Evolutionary conservation across 2,888 invertebrate species (phyloP).

Genomic region (Himalopsyche japonica): DNA sequence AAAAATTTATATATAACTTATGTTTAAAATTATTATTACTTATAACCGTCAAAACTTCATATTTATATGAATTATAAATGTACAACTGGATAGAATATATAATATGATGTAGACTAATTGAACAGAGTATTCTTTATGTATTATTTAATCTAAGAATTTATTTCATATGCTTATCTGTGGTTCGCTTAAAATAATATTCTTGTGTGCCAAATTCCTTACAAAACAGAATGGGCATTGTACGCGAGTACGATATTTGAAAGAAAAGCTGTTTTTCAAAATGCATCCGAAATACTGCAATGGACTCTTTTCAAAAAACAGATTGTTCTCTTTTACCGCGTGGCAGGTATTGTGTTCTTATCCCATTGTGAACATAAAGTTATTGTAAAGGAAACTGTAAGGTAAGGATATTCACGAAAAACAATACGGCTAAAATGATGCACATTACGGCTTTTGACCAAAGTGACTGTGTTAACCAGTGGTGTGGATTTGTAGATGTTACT

Average conservation of each 20-base stretch:
- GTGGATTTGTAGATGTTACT: neutral
- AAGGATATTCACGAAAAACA: conserved; percentile 34
- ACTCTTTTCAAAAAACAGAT: conserved; percentile 14
- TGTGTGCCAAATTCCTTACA: too few relatives aligned
- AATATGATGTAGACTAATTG: too few relatives aligned
- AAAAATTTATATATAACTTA: too few relatives aligned
- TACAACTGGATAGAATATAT: too few relatives aligned
- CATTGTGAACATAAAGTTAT: conserved; percentile 7
- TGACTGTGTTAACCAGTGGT: conserved; percentile 27
- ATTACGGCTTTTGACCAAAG: conserved; percentile 34
- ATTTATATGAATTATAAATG: too few relatives aligned
- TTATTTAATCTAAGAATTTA: too few relatives aligned
- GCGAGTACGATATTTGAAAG: neutral
- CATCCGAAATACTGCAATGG: conserved; percentile 18
- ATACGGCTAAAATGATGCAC: conserved; percentile 26
- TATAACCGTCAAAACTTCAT: too few relatives aligned
- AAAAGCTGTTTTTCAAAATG: conserved; percentile 18
- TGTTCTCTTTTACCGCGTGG: conserved; percentile 3
- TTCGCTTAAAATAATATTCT: too few relatives aligned
- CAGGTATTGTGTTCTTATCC: conserved; percentile 13
- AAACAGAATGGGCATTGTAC: too few relatives aligned
- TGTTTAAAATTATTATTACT: too few relatives aligned
- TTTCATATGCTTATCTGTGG: too few relatives aligned
- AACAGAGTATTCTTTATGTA: too few relatives aligned
- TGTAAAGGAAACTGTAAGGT: conserved; percentile 29